Base-by-base conservation (phyloP, 2,113 vertebrate species). In the Brachirus orientalis region DNA sequence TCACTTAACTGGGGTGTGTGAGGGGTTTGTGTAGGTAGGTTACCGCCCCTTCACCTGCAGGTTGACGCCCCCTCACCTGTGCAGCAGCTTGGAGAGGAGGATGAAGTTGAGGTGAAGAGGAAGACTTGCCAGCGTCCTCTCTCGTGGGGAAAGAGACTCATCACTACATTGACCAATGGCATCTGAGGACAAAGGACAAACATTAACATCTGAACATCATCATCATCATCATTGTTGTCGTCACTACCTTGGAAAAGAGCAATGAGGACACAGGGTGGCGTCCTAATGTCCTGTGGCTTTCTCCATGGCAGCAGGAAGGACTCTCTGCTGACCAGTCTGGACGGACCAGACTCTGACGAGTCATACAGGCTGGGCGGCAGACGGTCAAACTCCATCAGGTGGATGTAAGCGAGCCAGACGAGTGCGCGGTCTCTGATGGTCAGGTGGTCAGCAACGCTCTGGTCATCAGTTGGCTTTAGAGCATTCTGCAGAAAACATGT, bases 351-450 rank as follows among this genome's bases (percentile, higher is more conserved):
- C 74, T 94, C 93, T 2, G 93, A 88, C 13, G 96, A 95, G 83
- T 98, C 94, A 33, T 91, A 96, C 63, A 99, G 92, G 79, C 89
- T 83, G 19, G 81, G 71, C 16, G 97, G 98, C 10, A 99, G 94
- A 52, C 83, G 50, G 62, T 84, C 92, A 22, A 98, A 98, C 89
- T 99, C 97, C 6, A 89, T 94, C 66, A 98, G 89, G 90, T 99
- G 95, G 82, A 99, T 95, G 85, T 94, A 97, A 50, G 91, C 93
- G 63, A 99, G 91, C 98, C 98, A 99, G 65, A 95, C 93, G 85
- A 99, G 86, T 51, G 94, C 94, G 10, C 95, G 94, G 89, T 99
- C 93, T 66, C 55, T 77, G 61, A 59, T 10, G 1, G 17, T 80
- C 84, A 73, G 64, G 46, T 69, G 83, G 1, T 86, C 80, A 0